Evolutionary conservation across 2,888 invertebrate species (phyloP).

Genomic region (Amphipoea lucens): DNA sequence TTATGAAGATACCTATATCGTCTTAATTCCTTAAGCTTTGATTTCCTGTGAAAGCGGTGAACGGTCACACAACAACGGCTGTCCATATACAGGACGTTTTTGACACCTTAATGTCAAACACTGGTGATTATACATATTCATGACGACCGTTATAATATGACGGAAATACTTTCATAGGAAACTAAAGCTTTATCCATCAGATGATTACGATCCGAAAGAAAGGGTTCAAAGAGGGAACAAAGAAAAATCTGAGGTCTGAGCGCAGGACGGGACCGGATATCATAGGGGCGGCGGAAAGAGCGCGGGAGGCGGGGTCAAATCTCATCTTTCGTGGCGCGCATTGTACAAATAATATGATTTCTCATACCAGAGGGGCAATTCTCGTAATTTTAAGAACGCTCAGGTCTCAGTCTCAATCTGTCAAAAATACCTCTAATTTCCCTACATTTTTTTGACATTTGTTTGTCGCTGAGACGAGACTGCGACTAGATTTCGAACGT

Average conservation of each 20-base stretch:
- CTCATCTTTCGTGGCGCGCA: too few species aligned
- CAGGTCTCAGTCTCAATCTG: too few species aligned
- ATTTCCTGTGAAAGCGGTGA: background rate
- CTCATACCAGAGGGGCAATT: too few species aligned
- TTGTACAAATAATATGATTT: background rate
- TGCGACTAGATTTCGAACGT: too few species aligned
- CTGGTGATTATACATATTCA: background rate
- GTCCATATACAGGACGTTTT: background rate
- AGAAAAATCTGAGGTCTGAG: background rate
- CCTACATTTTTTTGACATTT: too few species aligned
- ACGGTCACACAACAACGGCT: background rate
- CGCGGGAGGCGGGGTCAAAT: too few species aligned
- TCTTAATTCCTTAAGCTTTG: background rate
- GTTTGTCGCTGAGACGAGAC: too few species aligned
- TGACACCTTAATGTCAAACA: background rate
- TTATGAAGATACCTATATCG: background rate
- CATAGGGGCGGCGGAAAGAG: too few species aligned
- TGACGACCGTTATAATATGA: background rate
- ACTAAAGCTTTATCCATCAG: background rate
- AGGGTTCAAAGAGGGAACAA: background rate
- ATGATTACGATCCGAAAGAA: background rate
- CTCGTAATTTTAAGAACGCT: too few species aligned
- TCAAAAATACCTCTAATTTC: too few species aligned
- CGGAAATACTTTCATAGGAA: background rate
- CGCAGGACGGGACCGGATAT: too few species aligned